Percentiles rank a stretch among this genome's conserved stretches.
Conservation (phyloP, 92 coral and sea anemone genomes). For the Muricea muricata region DNA sequence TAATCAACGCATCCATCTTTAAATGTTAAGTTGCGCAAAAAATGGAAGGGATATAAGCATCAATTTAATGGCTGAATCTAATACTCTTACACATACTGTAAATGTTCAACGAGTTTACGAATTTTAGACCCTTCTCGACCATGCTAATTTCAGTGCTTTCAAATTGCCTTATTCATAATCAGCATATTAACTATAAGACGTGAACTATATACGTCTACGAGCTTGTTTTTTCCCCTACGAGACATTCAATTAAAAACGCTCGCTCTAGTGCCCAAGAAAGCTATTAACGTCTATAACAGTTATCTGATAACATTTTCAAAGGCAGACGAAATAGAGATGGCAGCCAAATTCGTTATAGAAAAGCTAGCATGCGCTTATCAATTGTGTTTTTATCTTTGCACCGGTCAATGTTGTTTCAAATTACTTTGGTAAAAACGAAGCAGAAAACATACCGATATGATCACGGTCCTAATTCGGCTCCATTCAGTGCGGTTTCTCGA, state of each 20-base stretch:
- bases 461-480: neutral
- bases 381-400: neutral
- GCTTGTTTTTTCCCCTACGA: neutral
- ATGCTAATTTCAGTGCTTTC: too few relatives aligned
- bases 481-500: conserved; percentile 40
- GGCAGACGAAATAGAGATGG: neutral
- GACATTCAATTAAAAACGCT: neutral
- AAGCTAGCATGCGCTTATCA: neutral
- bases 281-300: neutral
- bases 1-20: too few relatives aligned
- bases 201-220: neutral
- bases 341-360: neutral
- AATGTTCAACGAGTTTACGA: too few relatives aligned
- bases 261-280: neutral
- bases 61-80: too few relatives aligned
- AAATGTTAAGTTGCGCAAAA: too few relatives aligned
- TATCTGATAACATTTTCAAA: neutral
- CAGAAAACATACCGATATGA: neutral
- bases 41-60: too few relatives aligned
- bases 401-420: neutral
- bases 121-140: too few relatives aligned
- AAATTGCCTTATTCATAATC: too few relatives aligned
- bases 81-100: too few relatives aligned
- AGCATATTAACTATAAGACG: too few relatives aligned
- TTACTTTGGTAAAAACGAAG: neutral